These are phyloP conservation scores for Chelidonichthys spinosus DNA, from an alignment of 2,797 vertebrate genomes.

Conservation along the genomic window DNA sequence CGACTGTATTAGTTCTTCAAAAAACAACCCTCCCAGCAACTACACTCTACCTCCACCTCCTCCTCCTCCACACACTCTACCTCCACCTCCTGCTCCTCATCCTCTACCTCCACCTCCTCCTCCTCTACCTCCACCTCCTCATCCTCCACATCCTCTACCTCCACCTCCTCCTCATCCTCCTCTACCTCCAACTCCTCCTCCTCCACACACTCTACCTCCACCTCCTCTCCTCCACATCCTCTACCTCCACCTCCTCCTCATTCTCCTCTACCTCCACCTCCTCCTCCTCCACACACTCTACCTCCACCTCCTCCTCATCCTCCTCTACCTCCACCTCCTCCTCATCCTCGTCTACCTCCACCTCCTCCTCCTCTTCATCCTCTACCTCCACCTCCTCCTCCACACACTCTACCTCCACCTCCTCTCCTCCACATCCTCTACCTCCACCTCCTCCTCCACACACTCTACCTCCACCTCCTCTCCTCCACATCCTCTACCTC, in stretches of 20 bases:
- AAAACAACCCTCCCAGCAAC: slow-evolving; percentile 67
- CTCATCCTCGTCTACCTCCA: neutral
- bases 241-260: neutral
- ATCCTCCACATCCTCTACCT: neutral
- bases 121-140: too few relatives aligned
- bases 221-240: neutral
- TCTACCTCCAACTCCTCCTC: neutral
- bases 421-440: slow-evolving; percentile 29
- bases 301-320: slow-evolving; percentile 61
- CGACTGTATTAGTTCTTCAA: slow-evolving; percentile 84
- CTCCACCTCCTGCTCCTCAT: neutral
- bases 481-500: slow-evolving; percentile 53
- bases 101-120: neutral
- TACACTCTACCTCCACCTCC: slow-evolving; percentile 14
- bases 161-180: neutral
- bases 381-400: slow-evolving; percentile 9
- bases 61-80: neutral
- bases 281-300: too few relatives aligned
- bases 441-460: slow-evolving; percentile 35
- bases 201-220: neutral
- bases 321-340: slow-evolving; percentile 8
- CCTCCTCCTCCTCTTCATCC: slow-evolving; percentile 62
- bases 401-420: slow-evolving; percentile 52
- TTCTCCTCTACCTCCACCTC: slow-evolving; percentile 53
- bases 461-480: neutral